These are phyloP conservation scores for Bacillus rossius DNA, from an alignment of 1,140 invertebrate species.

Conservation along the genomic window DNA sequence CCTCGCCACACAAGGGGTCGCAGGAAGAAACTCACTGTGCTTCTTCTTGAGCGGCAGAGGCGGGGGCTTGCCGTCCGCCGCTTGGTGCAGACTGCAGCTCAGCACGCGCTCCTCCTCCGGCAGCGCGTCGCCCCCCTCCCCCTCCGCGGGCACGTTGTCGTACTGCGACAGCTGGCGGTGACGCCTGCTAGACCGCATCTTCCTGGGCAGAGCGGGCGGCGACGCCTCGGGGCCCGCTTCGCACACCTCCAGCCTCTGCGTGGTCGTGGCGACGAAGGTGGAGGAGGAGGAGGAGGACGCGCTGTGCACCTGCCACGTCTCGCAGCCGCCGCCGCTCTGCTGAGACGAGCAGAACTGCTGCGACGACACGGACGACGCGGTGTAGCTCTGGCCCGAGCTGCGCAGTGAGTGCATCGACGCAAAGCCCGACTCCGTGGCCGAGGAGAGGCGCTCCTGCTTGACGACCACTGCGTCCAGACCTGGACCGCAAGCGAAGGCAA, in stretches of 20 bases:
- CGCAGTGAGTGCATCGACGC: slow-evolving; percentile 59
- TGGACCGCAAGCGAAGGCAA: neutral
- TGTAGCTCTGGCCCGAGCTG: slow-evolving; percentile 55
- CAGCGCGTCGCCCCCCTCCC: neutral
- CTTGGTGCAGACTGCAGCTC: slow-evolving; percentile 20
- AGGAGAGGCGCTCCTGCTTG: slow-evolving; percentile 5
- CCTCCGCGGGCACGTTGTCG: slow-evolving; percentile 57
- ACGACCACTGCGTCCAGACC: neutral
- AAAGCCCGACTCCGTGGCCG: slow-evolving; percentile 54
- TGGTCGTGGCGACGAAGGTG: neutral
- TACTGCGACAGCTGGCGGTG: slow-evolving; percentile 64
- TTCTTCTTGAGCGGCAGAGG: slow-evolving; percentile 87
- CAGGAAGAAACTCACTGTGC: slow-evolving; percentile 72
- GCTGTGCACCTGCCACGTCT: slow-evolving; percentile 1
- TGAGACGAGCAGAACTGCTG: slow-evolving; percentile 12
- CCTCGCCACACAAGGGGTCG: too few relatives aligned
- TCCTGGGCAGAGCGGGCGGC: slow-evolving; percentile 62
- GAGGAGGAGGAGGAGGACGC: neutral
- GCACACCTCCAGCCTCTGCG: neutral
- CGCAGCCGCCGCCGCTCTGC: slow-evolving; percentile 5
- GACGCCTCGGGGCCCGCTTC: neutral
- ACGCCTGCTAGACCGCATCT: slow-evolving; percentile 48
- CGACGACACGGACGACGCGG: slow-evolving; percentile 39
- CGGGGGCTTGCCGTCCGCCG: slow-evolving; percentile 60
- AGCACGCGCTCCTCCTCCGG: neutral